Base-by-base conservation (phyloP, 2,888 invertebrate species). In the Slavum lentiscoides region DNA sequence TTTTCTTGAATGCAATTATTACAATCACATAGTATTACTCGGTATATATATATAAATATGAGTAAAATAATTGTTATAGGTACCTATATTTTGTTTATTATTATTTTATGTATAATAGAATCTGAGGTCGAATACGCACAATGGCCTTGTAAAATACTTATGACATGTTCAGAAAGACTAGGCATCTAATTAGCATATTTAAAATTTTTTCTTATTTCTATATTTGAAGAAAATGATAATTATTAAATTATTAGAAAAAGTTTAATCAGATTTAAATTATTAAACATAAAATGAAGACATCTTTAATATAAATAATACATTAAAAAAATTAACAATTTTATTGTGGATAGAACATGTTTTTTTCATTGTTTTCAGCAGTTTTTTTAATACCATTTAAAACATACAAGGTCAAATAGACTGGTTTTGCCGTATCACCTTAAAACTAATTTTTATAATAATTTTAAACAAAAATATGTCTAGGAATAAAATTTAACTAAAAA, bases 111-210 rank as follows among this genome's bases (percentile, higher is more conserved):
- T 43, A 49, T 59, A 67, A 75, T 75, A 68, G 68, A 67, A 68
- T 67, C 15, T 59, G 30, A 75, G 75, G 75, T 75, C 59, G 58
- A 30, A 75, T 75, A 23, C n/a, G 37, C 13, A 68, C 30, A 68
- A 68, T 62, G 61, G 17, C 77, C 76, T 70, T 77, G 77, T 62
- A 53, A 11, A 77, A 77, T 69, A 13, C 30, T 30, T 75, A 69
- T 37, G 21, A 37, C 37, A 77, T 69, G 77, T 69, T 75, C 15
- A 62, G 21, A 6, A 62, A 69, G 53, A 77, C 76, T 62, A 75
- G 43, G 15, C 61, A 77, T 37, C 3, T 49, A 76, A 61, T 68
- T 37, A 55, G 30, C 69, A 69, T 69, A 30, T 23, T 19, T 67
- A 7, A 69, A 30, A 30, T 55, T 30, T 53, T 23, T 17, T 68